Percentiles rank a stretch among this genome's conserved stretches.
phyloP scores from a whole-genome alignment of 2,113 vertebrate genomes.

The Daubentonia madagascariensis region DNA sequence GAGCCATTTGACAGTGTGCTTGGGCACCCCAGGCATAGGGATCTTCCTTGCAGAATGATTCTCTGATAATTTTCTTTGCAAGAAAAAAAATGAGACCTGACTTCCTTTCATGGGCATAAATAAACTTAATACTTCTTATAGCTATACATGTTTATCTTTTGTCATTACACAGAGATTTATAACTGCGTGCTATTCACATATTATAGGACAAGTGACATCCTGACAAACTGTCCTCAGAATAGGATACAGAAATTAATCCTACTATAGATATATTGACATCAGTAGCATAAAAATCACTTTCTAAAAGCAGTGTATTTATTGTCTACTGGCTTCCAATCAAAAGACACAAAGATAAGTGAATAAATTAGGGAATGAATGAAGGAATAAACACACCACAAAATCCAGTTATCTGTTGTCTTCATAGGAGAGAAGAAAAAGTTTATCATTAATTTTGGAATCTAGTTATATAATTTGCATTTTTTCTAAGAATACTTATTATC shows the following conservation, averaged over 20 bases:
- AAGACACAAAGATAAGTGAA: neutral
- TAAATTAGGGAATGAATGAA: neutral
- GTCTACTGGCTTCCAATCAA: neutral
- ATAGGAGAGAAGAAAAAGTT: neutral
- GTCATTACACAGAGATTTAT: neutral
- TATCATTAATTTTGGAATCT: neutral
- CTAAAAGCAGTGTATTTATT: neutral
- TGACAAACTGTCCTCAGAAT: neutral
- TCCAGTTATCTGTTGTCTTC: neutral
- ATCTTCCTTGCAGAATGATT: neutral
- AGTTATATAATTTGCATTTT: neutral
- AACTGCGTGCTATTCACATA: neutral
- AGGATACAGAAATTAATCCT: neutral
- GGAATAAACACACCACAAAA: neutral
- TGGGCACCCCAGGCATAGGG: neutral
- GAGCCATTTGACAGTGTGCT: neutral
- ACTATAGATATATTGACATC: neutral
- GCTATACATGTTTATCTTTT: neutral
- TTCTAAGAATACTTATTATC: neutral
- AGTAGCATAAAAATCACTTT: neutral
- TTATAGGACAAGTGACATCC: neutral
- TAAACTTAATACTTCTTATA: neutral
- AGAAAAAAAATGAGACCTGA: neutral
- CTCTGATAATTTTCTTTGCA: conserved; percentile 2
- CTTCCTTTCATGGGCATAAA: neutral